Evolutionary conservation across 92 coral and sea anemone species (phyloP), one percentile per base, ranked within the genome.

Genomic region (Epizoanthus ramosus): DNA sequence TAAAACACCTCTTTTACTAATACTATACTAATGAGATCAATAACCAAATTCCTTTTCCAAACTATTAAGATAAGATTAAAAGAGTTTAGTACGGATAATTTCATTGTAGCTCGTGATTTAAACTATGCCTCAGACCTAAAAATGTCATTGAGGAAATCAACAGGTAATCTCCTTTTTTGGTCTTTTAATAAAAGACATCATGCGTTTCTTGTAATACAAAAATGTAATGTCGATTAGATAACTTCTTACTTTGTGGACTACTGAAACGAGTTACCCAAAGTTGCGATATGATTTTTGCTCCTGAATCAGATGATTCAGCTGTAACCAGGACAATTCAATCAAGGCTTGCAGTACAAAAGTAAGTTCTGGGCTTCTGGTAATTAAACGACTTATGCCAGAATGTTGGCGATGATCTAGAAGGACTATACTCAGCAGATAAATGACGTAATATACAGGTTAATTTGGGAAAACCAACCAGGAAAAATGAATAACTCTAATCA

Each of bases 281-380:
- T 14, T 80, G 31, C 67, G 43, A 64, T 17, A 80, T 80, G 6
- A 3, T 80, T 8, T 16, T 50, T 4, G 80, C 89, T 9, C 85
- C 89, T 17, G 85, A 37, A 23, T 79, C 89, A 1, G 85, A 86
- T 50, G 85, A 86, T 72, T 79, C 85, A 4, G 72, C 89, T 15
- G 45, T 79, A 60, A 52, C 79, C 6, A 50, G 79, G 21, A 69
- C 59, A 37, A 19, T 85, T 5, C 56, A 68, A 79, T 56, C 83
- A 10, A 63, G 61, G 6, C 68, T 31, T 23, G 18, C 74, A 54
- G 25, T 57, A 10, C 71, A 67, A 24, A 47, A 75, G 13, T 2
- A 31, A 75, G 68, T 61, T 57, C 54, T 84, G n/a, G 58, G 81
- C 56, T 68, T 75, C 19, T 68, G 73, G 88, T 43, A 73, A 73